Evolutionary conservation across 2,797 vertebrate genomes (phyloP).

Genomic region (Hybognathus amarus): DNA sequence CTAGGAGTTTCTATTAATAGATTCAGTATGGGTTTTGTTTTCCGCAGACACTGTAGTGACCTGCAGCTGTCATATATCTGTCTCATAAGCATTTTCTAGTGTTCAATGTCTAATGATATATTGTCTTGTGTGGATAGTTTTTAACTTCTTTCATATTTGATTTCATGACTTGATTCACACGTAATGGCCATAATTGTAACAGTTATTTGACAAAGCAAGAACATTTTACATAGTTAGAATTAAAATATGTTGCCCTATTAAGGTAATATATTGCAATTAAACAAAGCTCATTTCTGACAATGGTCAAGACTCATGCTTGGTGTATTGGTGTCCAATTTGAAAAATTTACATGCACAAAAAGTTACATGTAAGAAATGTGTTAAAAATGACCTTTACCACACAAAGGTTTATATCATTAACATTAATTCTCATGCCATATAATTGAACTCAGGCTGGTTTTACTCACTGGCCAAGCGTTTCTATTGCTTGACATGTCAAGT

Average conservation of each 20-base stretch:
- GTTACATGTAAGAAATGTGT: background rate
- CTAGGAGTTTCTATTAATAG: background rate
- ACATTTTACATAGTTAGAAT: background rate
- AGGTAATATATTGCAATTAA: background rate
- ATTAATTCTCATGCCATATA: background rate
- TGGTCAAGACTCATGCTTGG: background rate
- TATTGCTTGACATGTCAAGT: background rate
- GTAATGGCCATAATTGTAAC: too few relatives aligned
- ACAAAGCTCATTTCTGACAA: background rate
- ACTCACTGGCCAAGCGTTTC: background rate
- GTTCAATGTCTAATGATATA: background rate
- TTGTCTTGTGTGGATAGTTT: background rate
- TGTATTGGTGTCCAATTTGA: background rate
- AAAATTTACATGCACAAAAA: background rate
- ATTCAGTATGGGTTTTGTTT: conserved; percentile 1
- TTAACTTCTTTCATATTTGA: background rate
- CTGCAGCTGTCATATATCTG: background rate
- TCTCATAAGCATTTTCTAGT: background rate
- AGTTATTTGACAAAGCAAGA: background rate
- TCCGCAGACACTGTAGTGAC: background rate
- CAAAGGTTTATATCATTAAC: background rate
- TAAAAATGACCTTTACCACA: background rate
- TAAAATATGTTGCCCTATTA: too few relatives aligned
- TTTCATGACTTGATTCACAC: background rate
- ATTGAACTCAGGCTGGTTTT: background rate